Base-by-base conservation (phyloP, 2,888 invertebrate genomes). In the Xanthorhoe designata region DNA sequence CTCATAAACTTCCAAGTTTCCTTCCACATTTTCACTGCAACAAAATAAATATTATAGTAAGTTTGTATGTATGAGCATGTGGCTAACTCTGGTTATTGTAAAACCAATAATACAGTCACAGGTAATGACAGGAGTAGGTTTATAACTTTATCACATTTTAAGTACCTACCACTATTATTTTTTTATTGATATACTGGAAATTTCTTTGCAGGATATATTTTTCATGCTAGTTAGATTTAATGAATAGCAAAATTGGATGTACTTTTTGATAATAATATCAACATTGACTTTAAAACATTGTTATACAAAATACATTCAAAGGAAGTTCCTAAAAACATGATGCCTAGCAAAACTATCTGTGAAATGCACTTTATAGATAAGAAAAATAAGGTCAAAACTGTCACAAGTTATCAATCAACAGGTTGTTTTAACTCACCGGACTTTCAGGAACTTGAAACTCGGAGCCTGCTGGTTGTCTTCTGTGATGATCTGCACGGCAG, bases 1-100 rank as follows among this genome's bases (percentile, higher is more conserved):
- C 84, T 94, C 94, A 83, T 94, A 94, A 5, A 94, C 92, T 82
- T 94, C 94, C 71, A 94, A 82, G 79, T 93, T 94, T 49, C 92
- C 92, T 76, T 94, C 93, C 18, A 81, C 82, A 83, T 94, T 94
- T 78, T 94, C 92, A 68, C 94, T 94, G 83, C 56, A 60, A 52
- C 9, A 63, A 9, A 59, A 56, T 35, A 61, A 13, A n/a, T 9
- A 6, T 45, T 3, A 9, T 38, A 15, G n/a, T 18, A n/a, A n/a
- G n/a, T n/a, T n/a, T n/a, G n/a, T n/a, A n/a, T n/a, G n/a, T n/a
- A n/a, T n/a, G n/a, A n/a, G n/a, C n/a, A n/a, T n/a, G n/a, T n/a
- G n/a, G n/a, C 24, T 24, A 24, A 3, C 24, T 24, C 24, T 24
- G 24, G 2, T 24, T 24, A 3, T 24, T 24, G 5, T 24, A 24